Conservation (phyloP, 2,113 vertebrate species). For the Phylloscopus trochiloides region DNA sequence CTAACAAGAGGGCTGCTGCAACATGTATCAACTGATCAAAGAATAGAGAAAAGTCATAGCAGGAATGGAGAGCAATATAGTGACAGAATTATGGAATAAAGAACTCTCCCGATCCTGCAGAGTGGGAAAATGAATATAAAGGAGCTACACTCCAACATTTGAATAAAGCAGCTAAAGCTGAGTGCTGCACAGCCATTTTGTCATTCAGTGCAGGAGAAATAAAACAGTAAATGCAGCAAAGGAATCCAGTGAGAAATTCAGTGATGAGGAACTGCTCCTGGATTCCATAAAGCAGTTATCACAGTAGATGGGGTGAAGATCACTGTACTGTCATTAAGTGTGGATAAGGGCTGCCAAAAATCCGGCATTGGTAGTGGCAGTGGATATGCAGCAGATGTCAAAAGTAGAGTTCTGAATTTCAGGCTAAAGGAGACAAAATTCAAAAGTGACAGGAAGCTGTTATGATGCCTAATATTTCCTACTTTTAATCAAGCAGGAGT, state of each 20-base stretch:
- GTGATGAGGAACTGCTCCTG: neutral
- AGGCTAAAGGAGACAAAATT: neutral
- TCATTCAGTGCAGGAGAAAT: neutral
- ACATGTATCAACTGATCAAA: neutral
- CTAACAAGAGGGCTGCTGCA: neutral
- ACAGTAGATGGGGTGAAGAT: neutral
- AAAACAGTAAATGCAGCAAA: neutral
- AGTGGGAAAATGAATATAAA: neutral
- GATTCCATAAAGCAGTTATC: neutral
- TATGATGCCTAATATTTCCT: neutral
- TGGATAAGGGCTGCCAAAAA: neutral
- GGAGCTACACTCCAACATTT: neutral
- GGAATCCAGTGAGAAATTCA: neutral
- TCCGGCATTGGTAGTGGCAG: neutral
- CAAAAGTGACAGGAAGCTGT: neutral
- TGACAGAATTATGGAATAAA: neutral
- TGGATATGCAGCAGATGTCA: neutral
- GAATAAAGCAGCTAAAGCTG: neutral
- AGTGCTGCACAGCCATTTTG: neutral
- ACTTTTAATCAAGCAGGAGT: neutral
- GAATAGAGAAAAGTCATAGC: neutral
- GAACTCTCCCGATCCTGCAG: neutral
- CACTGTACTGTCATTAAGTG: neutral
- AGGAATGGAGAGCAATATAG: neutral
- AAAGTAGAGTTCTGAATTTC: neutral